These are phyloP conservation scores for Scaptomyza montana DNA, from an alignment of 1,140 invertebrate species.

Conservation along the genomic window DNA sequence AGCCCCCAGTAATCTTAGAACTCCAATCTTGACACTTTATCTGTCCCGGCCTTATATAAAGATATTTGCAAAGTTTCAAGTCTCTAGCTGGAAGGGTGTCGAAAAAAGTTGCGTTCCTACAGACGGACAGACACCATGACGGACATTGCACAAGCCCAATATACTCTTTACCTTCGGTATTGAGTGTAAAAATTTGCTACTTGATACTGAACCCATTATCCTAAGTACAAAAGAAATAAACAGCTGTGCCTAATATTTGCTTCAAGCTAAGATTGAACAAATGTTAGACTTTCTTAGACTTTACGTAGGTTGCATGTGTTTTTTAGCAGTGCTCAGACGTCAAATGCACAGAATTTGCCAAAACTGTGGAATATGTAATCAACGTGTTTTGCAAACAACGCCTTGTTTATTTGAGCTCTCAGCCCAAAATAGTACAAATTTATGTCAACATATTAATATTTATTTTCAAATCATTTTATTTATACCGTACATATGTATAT, in stretches of 20 bases:
- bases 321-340: constrained; percentile 43
- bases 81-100: no score
- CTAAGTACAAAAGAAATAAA: constrained; percentile 41
- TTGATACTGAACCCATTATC: constrained; percentile 34
- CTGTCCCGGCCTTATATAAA: no score
- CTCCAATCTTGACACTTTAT: no score
- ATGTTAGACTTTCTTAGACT: constrained; percentile 51
- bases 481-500: constrained; percentile 9
- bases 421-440: constrained; percentile 11
- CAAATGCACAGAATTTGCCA: constrained; percentile 48
- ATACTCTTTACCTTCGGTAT: no score
- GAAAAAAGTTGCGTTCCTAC: no score
- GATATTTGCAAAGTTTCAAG: no score
- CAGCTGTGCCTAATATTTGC: constrained; percentile 75
- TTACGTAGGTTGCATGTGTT: constrained; percentile 57
- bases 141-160: no score
- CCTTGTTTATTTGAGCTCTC: constrained; percentile 30
- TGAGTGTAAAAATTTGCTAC: constrained; percentile 12
- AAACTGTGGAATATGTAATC: constrained; percentile 17
- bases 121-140: no score
- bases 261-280: constrained; percentile 62
- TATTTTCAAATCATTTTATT: constrained; percentile 19
- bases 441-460: constrained; percentile 24
- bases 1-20: no score
- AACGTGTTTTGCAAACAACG: constrained; percentile 35